Evolutionary conservation across 2,113 vertebrate species (phyloP).

Genomic region (Dendrocopos noguchii): DNA sequence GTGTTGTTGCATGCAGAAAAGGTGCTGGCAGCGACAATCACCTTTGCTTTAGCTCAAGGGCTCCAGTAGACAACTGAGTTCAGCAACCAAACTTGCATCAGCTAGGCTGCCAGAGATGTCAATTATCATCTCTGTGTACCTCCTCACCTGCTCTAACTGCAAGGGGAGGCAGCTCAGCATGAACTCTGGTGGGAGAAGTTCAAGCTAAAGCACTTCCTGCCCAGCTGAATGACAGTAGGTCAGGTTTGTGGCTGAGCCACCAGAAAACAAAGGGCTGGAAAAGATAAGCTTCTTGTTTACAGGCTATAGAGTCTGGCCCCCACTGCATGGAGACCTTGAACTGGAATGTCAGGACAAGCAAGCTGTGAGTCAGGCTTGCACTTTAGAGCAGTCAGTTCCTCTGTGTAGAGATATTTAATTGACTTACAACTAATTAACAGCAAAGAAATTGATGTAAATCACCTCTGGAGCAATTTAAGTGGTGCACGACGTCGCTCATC

Average conservation of each 20-base stretch:
- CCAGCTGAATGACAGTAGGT: neutral
- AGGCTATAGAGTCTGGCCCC: neutral
- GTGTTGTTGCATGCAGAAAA: neutral
- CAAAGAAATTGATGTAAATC: slow-evolving; percentile 20
- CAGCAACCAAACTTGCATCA: slow-evolving; percentile 29
- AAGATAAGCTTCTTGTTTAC: slow-evolving; percentile 6
- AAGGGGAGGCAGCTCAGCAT: neutral
- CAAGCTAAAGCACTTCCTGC: slow-evolving; percentile 7
- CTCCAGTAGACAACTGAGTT: slow-evolving; percentile 9
- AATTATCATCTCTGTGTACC: neutral
- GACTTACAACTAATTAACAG: slow-evolving; percentile 2
- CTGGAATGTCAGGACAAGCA: neutral
- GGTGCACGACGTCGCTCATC: neutral
- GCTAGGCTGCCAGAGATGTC: neutral
- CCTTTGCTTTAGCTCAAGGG: slow-evolving; percentile 43
- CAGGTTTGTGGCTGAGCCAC: neutral
- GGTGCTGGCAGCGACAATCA: slow-evolving; percentile 1
- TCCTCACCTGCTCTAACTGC: slow-evolving; percentile 24
- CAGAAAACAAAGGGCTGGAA: slow-evolving; percentile 2
- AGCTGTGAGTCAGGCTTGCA: neutral
- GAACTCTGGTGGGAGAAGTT: neutral
- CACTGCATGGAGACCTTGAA: neutral
- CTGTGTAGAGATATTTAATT: neutral
- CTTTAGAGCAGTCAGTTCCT: neutral
- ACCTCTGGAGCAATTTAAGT: neutral